Evolutionary conservation across 2,113 vertebrate genomes (phyloP), one percentile per base, ranked within the genome.

Genomic region (Rynchops niger): DNA sequence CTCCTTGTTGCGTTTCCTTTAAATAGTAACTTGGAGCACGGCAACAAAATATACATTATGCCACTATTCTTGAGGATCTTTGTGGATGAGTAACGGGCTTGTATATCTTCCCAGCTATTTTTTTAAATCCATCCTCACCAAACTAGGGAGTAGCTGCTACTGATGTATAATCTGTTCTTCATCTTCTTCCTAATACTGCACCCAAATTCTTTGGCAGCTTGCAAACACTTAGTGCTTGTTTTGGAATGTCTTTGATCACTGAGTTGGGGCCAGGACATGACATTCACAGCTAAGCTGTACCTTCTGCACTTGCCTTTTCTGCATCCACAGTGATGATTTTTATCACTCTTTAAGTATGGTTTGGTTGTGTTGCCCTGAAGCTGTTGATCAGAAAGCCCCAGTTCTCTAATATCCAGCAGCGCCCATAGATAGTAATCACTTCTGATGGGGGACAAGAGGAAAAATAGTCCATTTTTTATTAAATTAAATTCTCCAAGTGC

Each of bases 181-280:
- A 96, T 96, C 96, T 96, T 87, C 86, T 94, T 94, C 90, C 67
- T 95, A 94, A 83, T 82, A 92, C 96, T 94, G 92, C 97, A 97
- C 95, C 97, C 95, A 97, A 94, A 98, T 98, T 98, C 94, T 89
- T 97, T 96, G 97, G 94, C 95, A 97, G 63, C 90, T 96, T 93
- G 61, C 70, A 95, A 82, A 94, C 87, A 88, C 93, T 96, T 66
- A 67, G 82, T 67, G 82, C 91, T 97, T 94, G 93, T 96, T 95
- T 86, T 96, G 78, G 84, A 92, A 72, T 95, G 95, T 78, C 87
- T 96, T 96, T 84, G 91, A 93, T 91, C 90, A 88, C 62, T 86
- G 92, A 93, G 62, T 5, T 47, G 52, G 66, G 79, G 87, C 79
- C 87, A 63, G 86, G 90, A 89, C 95, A 96, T 53, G 80, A 86